phyloP scores from a whole-genome alignment of 2,113 vertebrate genomes.

The Corvus hawaiiensis region DNA sequence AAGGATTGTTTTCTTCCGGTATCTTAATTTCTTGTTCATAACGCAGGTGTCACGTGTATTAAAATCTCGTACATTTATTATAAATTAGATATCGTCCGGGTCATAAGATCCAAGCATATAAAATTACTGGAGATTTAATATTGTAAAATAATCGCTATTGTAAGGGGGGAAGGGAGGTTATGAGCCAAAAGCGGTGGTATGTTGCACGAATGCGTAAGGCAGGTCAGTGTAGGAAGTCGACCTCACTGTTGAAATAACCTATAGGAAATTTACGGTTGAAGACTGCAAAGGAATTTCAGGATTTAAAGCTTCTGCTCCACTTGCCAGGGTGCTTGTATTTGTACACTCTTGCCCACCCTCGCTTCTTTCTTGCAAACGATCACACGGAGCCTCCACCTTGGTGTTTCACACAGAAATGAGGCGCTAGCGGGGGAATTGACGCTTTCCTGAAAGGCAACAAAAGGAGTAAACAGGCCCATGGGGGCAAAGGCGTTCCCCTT shows the following conservation, averaged over 20 bases:
- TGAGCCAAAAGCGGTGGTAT: neutral
- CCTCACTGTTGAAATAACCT: slow-evolving; percentile 66
- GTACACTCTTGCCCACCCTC: slow-evolving; percentile 2
- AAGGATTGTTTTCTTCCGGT: neutral
- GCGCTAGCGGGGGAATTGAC: neutral
- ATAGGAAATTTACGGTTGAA: slow-evolving; percentile 74
- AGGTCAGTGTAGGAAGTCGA: slow-evolving; percentile 46
- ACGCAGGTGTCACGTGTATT: neutral
- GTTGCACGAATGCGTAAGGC: neutral
- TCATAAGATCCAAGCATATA: neutral
- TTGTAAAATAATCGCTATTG: neutral
- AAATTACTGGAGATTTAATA: slow-evolving; percentile 7
- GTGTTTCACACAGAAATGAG: slow-evolving; percentile 25
- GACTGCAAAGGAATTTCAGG: slow-evolving; percentile 73
- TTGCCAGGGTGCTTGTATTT: slow-evolving; percentile 39
- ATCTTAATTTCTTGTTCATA: neutral
- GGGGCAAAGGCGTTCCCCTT: slow-evolving; percentile 46
- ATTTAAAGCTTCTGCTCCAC: slow-evolving; percentile 65
- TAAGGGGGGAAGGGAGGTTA: neutral
- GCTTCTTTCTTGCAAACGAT: neutral
- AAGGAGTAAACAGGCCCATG: slow-evolving; percentile 51
- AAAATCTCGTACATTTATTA: neutral
- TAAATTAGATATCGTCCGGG: neutral
- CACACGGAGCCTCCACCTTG: neutral
- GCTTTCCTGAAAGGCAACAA: slow-evolving; percentile 46